Percentiles rank a stretch among this genome's conserved stretches.
phyloP scores from a whole-genome alignment of 2,113 vertebrate genomes.

The Neodon shergylaensis region DNA sequence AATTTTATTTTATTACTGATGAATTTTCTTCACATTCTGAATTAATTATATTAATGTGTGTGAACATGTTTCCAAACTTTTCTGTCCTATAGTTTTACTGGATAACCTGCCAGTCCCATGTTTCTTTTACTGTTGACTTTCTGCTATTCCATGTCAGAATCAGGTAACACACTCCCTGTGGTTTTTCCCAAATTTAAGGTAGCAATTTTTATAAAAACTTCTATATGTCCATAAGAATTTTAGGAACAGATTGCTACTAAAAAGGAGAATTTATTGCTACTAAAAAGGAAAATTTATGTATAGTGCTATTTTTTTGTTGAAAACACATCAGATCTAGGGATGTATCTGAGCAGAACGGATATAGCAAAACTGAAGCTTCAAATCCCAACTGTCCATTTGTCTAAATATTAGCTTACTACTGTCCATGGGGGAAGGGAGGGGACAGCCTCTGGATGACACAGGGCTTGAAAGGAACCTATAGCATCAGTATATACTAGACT shows the following conservation, averaged over 20 bases:
- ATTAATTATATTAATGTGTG: neutral
- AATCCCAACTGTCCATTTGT: neutral
- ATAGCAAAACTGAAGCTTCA: neutral
- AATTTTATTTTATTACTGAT: neutral
- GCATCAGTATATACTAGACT: no score
- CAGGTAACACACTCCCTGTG: neutral
- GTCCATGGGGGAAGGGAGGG: no score
- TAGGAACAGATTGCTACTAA: neutral
- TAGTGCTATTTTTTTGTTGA: neutral
- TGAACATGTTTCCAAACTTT: neutral
- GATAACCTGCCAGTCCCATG: fast-evolving
- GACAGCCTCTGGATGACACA: no score
- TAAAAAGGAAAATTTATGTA: neutral
- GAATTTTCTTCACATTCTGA: neutral
- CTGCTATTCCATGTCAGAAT: neutral
- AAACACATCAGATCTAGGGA: neutral
- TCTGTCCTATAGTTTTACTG: neutral
- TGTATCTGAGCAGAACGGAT: neutral
- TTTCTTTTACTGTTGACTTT: neutral
- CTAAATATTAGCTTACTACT: neutral
- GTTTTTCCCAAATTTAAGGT: neutral
- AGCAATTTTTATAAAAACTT: neutral
- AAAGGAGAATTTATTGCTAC: neutral
- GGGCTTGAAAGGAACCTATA: no score
- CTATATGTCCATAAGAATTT: neutral